phyloP scores from a whole-genome alignment of 1,140 invertebrate genomes.

The Atta cephalotes region DNA sequence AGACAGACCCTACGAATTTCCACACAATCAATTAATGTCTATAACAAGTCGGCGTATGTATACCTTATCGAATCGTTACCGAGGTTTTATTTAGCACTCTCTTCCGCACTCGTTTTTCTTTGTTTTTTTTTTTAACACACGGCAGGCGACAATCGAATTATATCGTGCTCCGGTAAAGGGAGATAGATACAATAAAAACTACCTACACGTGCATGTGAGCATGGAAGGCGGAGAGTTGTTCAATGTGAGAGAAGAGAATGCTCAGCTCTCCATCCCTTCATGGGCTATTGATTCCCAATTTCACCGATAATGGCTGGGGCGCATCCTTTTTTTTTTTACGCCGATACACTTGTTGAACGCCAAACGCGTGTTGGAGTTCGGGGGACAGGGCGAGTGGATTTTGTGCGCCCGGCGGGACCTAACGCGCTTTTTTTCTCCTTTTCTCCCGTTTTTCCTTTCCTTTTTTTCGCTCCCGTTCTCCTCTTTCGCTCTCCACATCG shows the following conservation, averaged over 20 bases:
- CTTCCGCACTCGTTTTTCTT: conserved; percentile 19
- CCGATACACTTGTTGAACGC: conserved; percentile 85
- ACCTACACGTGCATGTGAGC: conserved; percentile 45
- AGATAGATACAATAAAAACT: conserved; percentile 39
- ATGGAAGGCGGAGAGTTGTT: conserved; percentile 66
- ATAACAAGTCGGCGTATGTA: conserved; percentile 40
- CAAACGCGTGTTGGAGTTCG: conserved; percentile 63
- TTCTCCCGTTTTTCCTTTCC: conserved; percentile 71
- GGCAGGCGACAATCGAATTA: conserved; percentile 76
- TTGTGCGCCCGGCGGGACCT: conserved; percentile 77
- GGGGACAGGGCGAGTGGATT: conserved; percentile 69
- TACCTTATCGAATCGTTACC: conserved; percentile 49
- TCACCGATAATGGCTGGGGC: conserved; percentile 82
- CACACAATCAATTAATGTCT: conserved; percentile 42
- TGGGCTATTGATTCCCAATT: conserved; percentile 85
- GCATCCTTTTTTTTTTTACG: conserved; percentile 77
- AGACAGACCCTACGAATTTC: not conserved
- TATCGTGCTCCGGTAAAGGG: conserved; percentile 36
- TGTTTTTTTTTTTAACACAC: conserved; percentile 53
- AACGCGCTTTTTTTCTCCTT: conserved; percentile 74
- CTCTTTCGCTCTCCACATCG: conserved; percentile 60
- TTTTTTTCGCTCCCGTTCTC: conserved; percentile 53
- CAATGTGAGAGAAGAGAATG: conserved; percentile 49
- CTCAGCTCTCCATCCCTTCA: conserved; percentile 76
- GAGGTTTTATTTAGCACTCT: conserved; percentile 44